Evolutionary conservation across 2,888 invertebrate species (phyloP), one percentile per base, ranked within the genome.

Genomic region (Exephanes ischioxanthus): DNA sequence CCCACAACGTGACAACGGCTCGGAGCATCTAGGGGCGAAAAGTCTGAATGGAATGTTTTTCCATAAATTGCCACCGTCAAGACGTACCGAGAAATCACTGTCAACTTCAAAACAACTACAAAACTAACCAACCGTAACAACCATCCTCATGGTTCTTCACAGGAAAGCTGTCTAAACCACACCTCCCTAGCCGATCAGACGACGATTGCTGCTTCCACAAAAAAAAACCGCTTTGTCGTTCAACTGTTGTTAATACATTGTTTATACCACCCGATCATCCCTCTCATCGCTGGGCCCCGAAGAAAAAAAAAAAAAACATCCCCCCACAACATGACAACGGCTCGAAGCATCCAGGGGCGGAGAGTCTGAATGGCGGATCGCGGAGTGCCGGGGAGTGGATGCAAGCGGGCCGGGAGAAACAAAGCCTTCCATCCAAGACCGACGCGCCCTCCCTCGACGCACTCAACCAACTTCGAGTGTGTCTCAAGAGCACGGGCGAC

Each of bases 211-310:
- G n/a, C n/a, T n/a, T n/a, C n/a, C n/a, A n/a, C n/a, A n/a, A n/a
- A 37, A 37, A 37, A 37, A 37, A 37, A 7, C 7, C 6, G 7
- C 37, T 9, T 7, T 37, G 7, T 7, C 37, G 0, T 37, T 9
- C 7, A 37, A 58, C 81, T 73, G 45, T 53, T 75, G 58, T 79
- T 86, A 80, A 86, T 86, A 82, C 84, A 82, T 82, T 82, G 80
- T 80, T 82, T 78, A 26, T 78, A 63, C 71, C 41, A 22, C 22
- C 51, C 26, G 75, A 79, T 48, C 37, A 5, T 19, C 67, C 51
- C 14, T 51, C 66, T 30, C 37, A 14, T 51, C n/a, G 53, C 9
- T 9, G n/a, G 7, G 11, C 45, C 45, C 45, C 16, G 3, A 7
- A 11, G 22, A 48, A 48, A 41, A 76, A 30, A 68, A 48, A 48